Evolutionary conservation across 2,888 invertebrate genomes (phyloP).

Genomic region (Amphipyra tragopoginis): DNA sequence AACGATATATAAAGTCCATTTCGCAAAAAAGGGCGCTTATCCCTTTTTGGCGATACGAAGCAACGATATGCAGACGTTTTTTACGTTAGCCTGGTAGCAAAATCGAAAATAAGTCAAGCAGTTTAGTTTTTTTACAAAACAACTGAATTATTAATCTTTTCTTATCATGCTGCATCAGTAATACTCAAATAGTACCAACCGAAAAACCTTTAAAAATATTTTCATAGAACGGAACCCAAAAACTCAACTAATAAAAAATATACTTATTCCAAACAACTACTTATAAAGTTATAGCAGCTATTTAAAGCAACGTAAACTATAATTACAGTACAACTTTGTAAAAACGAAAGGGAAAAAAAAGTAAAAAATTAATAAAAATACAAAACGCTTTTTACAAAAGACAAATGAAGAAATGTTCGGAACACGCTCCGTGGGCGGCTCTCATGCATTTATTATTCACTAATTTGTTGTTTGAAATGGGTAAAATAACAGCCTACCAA

Average conservation of each 20-base stretch:
- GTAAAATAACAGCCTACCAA: slow-evolving; percentile 85
- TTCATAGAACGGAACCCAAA: slow-evolving; percentile 24
- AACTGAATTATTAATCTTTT: too few relatives aligned
- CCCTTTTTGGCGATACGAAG: too few relatives aligned
- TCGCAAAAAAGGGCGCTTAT: too few relatives aligned
- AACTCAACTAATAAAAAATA: slow-evolving; percentile 47
- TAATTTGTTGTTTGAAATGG: slow-evolving; percentile 87
- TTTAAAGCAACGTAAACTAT: slow-evolving; percentile 71
- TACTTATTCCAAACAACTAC: slow-evolving; percentile 55
- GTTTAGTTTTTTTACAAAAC: too few relatives aligned
- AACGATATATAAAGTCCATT: too few relatives aligned
- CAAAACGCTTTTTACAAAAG: slow-evolving; percentile 72
- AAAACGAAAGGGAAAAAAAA: slow-evolving; percentile 67
- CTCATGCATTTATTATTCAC: slow-evolving; percentile 87
- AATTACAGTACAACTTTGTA: slow-evolving; percentile 77
- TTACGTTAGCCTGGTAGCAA: too few relatives aligned
- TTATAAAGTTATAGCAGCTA: slow-evolving; percentile 56
- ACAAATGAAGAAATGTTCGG: slow-evolving; percentile 85
- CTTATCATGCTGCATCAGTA: too few relatives aligned
- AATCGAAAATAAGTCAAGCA: too few relatives aligned
- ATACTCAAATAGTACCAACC: not conserved
- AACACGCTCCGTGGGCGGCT: slow-evolving; percentile 79
- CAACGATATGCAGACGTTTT: too few relatives aligned
- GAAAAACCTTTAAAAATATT: not conserved
- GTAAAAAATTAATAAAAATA: slow-evolving; percentile 63